Percentiles rank a stretch among this genome's conserved stretches.
phyloP scores from a whole-genome alignment of 2,113 vertebrate genomes.

The Amblyopsis rosae region DNA sequence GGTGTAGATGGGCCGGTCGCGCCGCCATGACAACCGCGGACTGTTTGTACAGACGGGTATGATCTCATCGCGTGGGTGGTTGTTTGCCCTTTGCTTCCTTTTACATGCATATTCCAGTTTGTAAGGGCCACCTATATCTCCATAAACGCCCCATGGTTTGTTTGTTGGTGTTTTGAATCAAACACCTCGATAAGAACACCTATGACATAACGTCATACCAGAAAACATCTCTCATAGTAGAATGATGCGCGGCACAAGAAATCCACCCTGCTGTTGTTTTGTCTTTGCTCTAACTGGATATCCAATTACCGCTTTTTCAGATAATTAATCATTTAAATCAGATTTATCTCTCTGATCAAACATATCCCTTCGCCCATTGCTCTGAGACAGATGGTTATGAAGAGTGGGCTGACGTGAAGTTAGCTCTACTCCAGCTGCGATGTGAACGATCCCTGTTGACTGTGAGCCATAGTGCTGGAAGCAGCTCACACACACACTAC shows the following conservation, averaged over 20 bases:
- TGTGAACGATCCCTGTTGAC: not conserved
- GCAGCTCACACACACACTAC: slow-evolving; percentile 5
- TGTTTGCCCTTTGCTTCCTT: not conserved
- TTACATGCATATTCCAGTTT: too few relatives aligned
- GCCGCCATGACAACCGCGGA: slow-evolving; percentile 33
- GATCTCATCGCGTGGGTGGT: slow-evolving; percentile 38
- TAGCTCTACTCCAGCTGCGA: not conserved
- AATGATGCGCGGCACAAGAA: not conserved
- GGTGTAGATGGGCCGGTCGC: slow-evolving; percentile 37
- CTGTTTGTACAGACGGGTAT: slow-evolving; percentile 20
- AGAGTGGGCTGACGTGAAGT: not conserved
- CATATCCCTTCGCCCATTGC: not conserved
- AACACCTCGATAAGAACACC: not conserved
- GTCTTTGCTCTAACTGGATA: not conserved
- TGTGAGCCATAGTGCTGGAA: slow-evolving; percentile 11
- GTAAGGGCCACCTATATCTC: slow-evolving; percentile 37
- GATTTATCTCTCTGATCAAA: not conserved
- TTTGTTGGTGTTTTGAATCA: not conserved
- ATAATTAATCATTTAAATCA: not conserved
- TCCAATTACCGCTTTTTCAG: not conserved
- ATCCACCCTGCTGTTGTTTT: not conserved
- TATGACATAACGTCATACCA: not conserved
- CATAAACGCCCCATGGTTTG: slow-evolving; percentile 37
- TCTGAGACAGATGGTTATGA: too few relatives aligned
- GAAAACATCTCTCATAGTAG: not conserved